Evolutionary conservation across 2,888 invertebrate genomes (phyloP).

Genomic region (Carterocephalus palaemon): DNA sequence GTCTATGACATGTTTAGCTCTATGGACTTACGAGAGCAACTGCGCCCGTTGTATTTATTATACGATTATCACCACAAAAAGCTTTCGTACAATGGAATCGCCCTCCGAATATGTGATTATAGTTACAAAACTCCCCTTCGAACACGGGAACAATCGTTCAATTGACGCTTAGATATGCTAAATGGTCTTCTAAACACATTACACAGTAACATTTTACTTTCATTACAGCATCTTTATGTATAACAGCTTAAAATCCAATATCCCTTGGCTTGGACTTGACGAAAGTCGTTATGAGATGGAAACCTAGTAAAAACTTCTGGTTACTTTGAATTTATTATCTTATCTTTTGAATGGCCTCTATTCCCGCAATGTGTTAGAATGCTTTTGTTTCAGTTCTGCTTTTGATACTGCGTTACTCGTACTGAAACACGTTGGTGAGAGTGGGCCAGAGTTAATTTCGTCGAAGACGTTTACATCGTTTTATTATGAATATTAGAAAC

Average conservation of each 20-base stretch:
- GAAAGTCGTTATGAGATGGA: neutral
- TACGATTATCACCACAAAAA: conserved; percentile 41
- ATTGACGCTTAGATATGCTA: conserved; percentile 35
- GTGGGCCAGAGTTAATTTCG: too few relatives aligned
- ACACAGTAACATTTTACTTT: neutral
- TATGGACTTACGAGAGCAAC: too few relatives aligned
- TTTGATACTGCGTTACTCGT: too few relatives aligned
- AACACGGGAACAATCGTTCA: conserved; percentile 29
- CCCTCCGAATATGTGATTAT: conserved; percentile 37
- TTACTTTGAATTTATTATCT: conserved; percentile 28
- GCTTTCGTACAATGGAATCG: conserved; percentile 35
- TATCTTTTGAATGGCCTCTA: conserved; percentile 25
- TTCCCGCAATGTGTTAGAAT: conserved; percentile 11
- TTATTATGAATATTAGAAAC: too few relatives aligned
- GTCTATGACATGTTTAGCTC: too few relatives aligned
- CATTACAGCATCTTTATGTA: neutral
- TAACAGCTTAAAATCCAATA: neutral
- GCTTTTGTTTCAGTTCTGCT: conserved; percentile 16
- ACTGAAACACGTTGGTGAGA: too few relatives aligned
- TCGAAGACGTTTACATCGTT: too few relatives aligned
- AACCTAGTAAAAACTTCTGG: conserved; percentile 16
- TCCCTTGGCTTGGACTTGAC: neutral
- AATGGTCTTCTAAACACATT: conserved; percentile 30
- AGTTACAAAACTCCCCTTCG: conserved; percentile 32
- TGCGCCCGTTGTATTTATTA: conserved; percentile 34